A percentile compares a stretch with the other conserved stretches of the same genome.
phyloP scores from a whole-genome alignment of 1,140 invertebrate species.

The Drosophila asahinai region DNA sequence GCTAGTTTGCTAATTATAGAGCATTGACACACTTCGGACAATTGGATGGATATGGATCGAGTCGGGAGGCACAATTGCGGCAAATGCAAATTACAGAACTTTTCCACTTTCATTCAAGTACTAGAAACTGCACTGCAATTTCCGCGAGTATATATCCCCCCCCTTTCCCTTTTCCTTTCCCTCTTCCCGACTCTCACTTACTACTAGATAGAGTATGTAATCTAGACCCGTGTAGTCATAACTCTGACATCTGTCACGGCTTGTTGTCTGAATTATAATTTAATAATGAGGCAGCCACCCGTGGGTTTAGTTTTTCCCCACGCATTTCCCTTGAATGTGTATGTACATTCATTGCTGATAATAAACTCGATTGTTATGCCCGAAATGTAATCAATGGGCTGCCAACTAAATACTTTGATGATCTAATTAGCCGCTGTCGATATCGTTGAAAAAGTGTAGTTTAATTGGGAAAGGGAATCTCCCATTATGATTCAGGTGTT shows the following conservation, averaged over 20 bases:
- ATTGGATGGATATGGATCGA: conserved; percentile 27
- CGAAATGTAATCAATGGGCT: conserved; percentile 37
- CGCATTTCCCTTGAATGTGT: conserved; percentile 11
- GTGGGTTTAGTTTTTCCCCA: conserved; percentile 22
- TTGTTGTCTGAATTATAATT: conserved; percentile 78
- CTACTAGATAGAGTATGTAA: conserved; percentile 34
- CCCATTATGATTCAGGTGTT: conserved; percentile 28
- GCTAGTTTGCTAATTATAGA: conserved; percentile 65
- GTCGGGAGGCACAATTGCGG: conserved; percentile 36
- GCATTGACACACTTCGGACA: conserved; percentile 51
- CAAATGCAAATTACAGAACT: conserved; percentile 66
- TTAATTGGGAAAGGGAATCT: conserved; percentile 14
- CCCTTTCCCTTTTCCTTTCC: background rate
- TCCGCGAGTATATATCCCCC: conserved; percentile 5
- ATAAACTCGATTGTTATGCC: conserved; percentile 12
- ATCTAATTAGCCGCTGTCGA: conserved; percentile 41
- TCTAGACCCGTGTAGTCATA: conserved; percentile 48
- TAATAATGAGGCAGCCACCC: conserved; percentile 49
- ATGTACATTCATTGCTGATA: conserved; percentile 25
- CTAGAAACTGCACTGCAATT: conserved; percentile 35
- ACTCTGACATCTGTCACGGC: conserved; percentile 75
- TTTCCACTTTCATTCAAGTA: conserved; percentile 47
- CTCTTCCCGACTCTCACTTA: background rate
- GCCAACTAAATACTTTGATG: conserved; percentile 30
- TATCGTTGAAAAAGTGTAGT: background rate